phyloP scores from a whole-genome alignment of 2,113 vertebrate species.

The Ciconia stormi region DNA sequence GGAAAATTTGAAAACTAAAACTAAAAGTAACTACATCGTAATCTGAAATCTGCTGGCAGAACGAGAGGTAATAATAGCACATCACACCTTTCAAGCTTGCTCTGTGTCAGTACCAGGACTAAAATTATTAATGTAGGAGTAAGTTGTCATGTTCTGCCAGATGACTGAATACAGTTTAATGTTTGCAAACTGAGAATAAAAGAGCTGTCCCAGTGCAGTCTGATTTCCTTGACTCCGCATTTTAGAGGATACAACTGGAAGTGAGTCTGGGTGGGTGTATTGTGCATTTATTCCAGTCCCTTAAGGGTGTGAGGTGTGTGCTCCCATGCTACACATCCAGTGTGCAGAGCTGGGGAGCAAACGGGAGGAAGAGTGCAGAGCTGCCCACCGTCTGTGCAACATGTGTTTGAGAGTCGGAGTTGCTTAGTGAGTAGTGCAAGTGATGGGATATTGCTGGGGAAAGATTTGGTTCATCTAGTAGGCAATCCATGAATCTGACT shows the following conservation, averaged over 20 bases:
- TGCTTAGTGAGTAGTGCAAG: neutral
- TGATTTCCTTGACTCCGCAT: neutral
- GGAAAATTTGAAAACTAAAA: neutral
- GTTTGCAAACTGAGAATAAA: neutral
- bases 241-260: neutral
- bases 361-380: neutral
- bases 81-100: neutral
- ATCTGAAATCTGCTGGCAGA: neutral
- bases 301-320: rapidly evolving
- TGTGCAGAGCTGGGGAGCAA: neutral
- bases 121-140: neutral
- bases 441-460: neutral
- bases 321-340: neutral
- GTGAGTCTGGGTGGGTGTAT: neutral
- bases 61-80: rapidly evolving
- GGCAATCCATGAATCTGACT: neutral
- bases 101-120: neutral
- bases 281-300: neutral
- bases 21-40: neutral
- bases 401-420: neutral
- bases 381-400: rapidly evolving
- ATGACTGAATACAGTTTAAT: neutral
- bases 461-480: neutral
- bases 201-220: neutral
- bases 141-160: neutral